These are phyloP conservation scores for Actinia equina DNA, from an alignment of 64 coral and sea anemone species.

Conservation along the genomic window DNA sequence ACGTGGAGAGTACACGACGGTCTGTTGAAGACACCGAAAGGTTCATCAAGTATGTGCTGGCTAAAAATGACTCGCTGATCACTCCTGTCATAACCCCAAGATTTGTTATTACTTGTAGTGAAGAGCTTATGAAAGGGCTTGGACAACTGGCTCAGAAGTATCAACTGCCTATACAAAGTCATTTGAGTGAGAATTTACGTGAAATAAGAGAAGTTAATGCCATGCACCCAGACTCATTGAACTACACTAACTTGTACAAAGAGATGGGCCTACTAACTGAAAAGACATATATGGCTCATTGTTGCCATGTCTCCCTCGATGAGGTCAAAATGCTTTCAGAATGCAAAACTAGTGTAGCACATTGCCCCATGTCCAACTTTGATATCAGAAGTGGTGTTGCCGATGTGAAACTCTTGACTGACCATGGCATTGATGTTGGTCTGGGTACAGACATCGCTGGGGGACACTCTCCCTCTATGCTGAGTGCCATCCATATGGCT, in stretches of 20 bases:
- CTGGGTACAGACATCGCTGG: conserved; percentile 84
- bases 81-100: conserved; percentile 64
- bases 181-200: conserved; percentile 47
- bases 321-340: conserved; percentile 49
- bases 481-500: conserved; percentile 61
- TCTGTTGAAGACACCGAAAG: conserved; percentile 65
- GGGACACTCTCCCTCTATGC: conserved; percentile 73
- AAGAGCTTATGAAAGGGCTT: conserved; percentile 37
- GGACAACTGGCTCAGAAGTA: conserved; percentile 46
- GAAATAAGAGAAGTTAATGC: conserved; percentile 33
- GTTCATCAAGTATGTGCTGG: conserved; percentile 26
- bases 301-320: conserved; percentile 55
- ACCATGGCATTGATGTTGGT: conserved; percentile 66
- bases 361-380: conserved; percentile 84
- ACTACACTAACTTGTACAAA: conserved; percentile 65
- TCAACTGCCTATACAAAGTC: conserved; percentile 51
- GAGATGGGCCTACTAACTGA: conserved; percentile 46
- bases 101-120: conserved; percentile 43
- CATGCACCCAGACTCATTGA: not conserved
- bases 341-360: conserved; percentile 47
- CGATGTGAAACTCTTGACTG: conserved; percentile 47
- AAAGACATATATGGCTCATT: conserved; percentile 80
- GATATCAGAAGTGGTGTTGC: conserved; percentile 80
- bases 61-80: conserved; percentile 25
- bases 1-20: conserved; percentile 66